These are phyloP conservation scores for Chrysolina haemoptera DNA, from an alignment of 2,888 invertebrate species.

Conservation along the genomic window DNA sequence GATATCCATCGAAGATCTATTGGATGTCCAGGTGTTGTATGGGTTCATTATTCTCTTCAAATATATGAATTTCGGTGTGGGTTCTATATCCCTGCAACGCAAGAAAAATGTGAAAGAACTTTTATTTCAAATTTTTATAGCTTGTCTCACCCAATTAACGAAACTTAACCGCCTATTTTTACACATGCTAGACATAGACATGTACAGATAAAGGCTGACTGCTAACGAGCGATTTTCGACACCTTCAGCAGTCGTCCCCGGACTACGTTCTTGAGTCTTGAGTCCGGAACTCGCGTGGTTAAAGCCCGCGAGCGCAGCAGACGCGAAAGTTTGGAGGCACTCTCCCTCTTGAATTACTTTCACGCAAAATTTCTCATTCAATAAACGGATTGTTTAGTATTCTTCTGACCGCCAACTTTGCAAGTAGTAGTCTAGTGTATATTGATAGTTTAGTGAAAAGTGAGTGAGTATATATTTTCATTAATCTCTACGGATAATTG, in stretches of 20 bases:
- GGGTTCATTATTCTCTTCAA: too few species aligned
- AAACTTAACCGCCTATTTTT: too few species aligned
- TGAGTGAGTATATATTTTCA: slow-evolving; percentile 3
- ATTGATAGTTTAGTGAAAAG: slow-evolving; percentile 9
- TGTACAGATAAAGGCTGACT: too few species aligned
- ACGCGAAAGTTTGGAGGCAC: slow-evolving; percentile 48
- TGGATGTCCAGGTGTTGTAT: too few species aligned
- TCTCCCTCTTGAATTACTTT: slow-evolving; percentile 51
- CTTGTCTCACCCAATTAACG: too few species aligned
- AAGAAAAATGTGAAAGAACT: too few species aligned
- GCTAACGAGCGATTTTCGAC: not conserved
- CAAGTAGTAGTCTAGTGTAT: slow-evolving; percentile 34
- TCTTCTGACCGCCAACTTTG: slow-evolving; percentile 38
- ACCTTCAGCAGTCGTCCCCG: not conserved
- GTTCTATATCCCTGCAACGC: too few species aligned
- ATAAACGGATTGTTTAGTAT: slow-evolving; percentile 38
- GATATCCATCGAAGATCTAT: too few species aligned
- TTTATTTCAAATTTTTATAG: too few species aligned
- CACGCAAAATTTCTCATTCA: slow-evolving; percentile 50
- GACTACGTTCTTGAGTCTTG: slow-evolving; percentile 1
- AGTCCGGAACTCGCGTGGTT: slow-evolving; percentile 12
- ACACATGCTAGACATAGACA: too few species aligned
- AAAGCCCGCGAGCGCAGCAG: slow-evolving; percentile 21
- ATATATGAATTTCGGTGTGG: too few species aligned
- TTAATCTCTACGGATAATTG: not conserved